Percentiles rank a stretch among this genome's conserved stretches.
These are phyloP conservation scores for Falco rusticolus DNA, from an alignment of 2,797 vertebrate species.

Conservation along the genomic window DNA sequence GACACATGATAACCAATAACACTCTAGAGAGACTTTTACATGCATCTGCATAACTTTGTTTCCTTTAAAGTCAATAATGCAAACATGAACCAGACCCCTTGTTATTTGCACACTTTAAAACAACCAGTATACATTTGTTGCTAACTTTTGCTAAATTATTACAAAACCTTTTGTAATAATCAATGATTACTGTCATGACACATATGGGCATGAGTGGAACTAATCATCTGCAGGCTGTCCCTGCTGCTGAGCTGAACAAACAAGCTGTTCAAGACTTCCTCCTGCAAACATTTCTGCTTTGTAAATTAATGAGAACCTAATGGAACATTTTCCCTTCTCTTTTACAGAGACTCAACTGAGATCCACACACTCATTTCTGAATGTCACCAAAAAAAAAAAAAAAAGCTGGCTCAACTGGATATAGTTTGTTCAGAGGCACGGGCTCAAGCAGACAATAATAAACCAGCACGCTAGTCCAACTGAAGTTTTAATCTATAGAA, in stretches of 20 bases:
- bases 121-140: neutral
- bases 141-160: constrained; percentile 18
- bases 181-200: neutral
- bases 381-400: neutral
- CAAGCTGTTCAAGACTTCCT: neutral
- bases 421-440: neutral
- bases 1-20: neutral
- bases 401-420: neutral
- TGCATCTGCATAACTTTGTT: neutral
- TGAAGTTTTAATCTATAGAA: constrained; percentile 51
- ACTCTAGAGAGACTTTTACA: neutral
- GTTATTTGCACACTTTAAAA: neutral
- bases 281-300: neutral
- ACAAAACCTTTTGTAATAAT: neutral
- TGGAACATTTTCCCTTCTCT: neutral
- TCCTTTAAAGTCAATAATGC: neutral
- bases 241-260: neutral
- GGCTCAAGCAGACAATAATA: neutral
- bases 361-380: neutral
- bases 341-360: neutral
- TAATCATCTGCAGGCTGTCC: neutral
- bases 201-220: neutral
- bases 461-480: neutral
- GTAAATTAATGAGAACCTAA: constrained; percentile 3
- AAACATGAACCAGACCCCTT: neutral